Base-by-base conservation (phyloP, 2,797 vertebrate genomes). In the Holocentrus rufus region DNA sequence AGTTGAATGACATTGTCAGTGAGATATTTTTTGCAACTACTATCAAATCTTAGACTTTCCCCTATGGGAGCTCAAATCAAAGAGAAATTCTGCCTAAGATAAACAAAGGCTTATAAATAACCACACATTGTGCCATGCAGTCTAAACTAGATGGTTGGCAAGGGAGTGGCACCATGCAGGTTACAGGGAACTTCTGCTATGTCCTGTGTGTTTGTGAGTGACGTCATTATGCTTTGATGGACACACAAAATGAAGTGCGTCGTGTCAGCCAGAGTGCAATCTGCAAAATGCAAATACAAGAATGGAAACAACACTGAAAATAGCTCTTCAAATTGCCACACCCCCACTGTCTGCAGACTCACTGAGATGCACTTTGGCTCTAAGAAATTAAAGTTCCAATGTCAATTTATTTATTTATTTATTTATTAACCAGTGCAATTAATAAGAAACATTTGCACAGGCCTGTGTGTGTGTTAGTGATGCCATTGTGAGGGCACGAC, bases 121-220 rank as follows among this genome's bases (percentile, higher is more conserved):
- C 20, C 61, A 20, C 18, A 9, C 0, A 15, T 59, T 74, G 58
- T 15, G 2, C 84, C 74, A 85, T 22, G 0, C 1, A n/a, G 13
- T 30, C 53, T 80, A 58, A 84, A 83, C 68, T 59, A 47, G 7
- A 55, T 36, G 20, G 18, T 53, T 69, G 56, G 52, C 44, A 8
- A 7, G 6, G 79, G 84, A 74, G 77, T 72, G 79, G 72, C 71
- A 59, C n/a, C 3, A 4, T 64, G 9, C n/a, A 60, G 72, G 52
- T 69, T 62, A 60, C 27, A 53, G 20, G n/a, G 42, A 84, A 62
- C 75, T 84, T 74, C 84, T 77, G 34, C 9, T 23, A 2, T 49
- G 15, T 39, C 76, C 53, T 76, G 57, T 73, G 77, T 82, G 59
- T 18, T 11, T 76, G 53, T 49, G 39, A 60, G 46, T 13, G 49